A percentile compares a stretch with the other conserved stretches of the same genome.
phyloP scores from a whole-genome alignment of 30 jellyfish, hydroid and myxozoan genomes.

The Turritopsis rubra region DNA sequence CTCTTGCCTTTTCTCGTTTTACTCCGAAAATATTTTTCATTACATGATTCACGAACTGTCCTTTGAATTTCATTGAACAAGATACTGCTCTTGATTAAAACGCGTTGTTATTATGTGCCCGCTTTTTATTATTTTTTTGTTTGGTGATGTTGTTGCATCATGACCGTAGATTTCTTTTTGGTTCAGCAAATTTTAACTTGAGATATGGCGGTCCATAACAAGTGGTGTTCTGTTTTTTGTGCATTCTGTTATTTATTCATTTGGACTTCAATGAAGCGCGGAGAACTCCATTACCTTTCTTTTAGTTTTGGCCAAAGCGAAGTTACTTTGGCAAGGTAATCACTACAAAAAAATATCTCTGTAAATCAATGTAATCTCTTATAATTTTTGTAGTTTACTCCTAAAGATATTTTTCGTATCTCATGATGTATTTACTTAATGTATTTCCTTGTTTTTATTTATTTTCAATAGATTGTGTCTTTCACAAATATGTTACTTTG shows the following conservation, averaged over 20 bases:
- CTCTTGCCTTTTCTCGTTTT: too few species aligned
- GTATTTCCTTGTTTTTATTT: too few species aligned
- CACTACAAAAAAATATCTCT: background rate
- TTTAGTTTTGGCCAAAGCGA: background rate
- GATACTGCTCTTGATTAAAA: too few species aligned
- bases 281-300: background rate
- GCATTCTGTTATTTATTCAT: background rate
- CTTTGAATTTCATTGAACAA: too few species aligned
- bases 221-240: too few species aligned
- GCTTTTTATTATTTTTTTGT: background rate
- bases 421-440: background rate
- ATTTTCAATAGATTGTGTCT: too few species aligned
- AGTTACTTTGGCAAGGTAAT: background rate
- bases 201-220: background rate
- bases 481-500: too few species aligned
- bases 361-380: background rate
- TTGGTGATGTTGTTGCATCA: background rate
- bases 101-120: too few species aligned
- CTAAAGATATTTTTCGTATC: background rate
- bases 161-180: background rate
- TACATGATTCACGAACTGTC: too few species aligned
- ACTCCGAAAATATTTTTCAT: too few species aligned
- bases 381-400: background rate
- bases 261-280: background rate
- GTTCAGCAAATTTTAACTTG: too few species aligned